A percentile compares a stretch with the other conserved stretches of the same genome.
These are phyloP conservation scores for Achatina immaculata DNA, from an alignment of 1,140 invertebrate genomes.

Conservation along the genomic window DNA sequence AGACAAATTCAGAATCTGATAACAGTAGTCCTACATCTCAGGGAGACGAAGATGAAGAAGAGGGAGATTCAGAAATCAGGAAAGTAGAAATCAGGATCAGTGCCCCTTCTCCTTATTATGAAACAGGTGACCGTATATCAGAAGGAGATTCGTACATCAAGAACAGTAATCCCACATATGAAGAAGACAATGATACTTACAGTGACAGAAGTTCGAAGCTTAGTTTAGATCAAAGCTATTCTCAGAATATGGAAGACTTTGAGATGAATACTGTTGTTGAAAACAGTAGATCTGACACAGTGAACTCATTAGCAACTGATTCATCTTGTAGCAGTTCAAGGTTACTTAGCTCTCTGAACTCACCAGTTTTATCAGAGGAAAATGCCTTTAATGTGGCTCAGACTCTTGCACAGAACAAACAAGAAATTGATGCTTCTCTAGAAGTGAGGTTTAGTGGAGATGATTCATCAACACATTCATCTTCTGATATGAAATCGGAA, in stretches of 20 bases:
- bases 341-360: background rate
- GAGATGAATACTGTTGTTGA: background rate
- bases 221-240: background rate
- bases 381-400: background rate
- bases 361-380: background rate
- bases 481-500: conserved; percentile 12
- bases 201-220: background rate
- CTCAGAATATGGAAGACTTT: background rate
- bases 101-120: no score
- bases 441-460: conserved; percentile 19
- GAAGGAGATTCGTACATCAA: background rate
- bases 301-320: background rate
- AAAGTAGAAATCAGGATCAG: no score
- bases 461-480: conserved; percentile 18
- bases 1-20: background rate
- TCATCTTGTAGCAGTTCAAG: background rate
- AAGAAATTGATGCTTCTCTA: conserved; percentile 21
- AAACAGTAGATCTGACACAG: background rate
- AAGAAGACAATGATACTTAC: background rate
- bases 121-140: no score
- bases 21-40: background rate
- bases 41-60: background rate
- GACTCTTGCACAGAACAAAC: background rate
- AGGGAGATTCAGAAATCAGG: background rate
- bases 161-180: background rate